Base-by-base conservation (phyloP, 2,888 invertebrate genomes). In the Vanessa cardui region DNA sequence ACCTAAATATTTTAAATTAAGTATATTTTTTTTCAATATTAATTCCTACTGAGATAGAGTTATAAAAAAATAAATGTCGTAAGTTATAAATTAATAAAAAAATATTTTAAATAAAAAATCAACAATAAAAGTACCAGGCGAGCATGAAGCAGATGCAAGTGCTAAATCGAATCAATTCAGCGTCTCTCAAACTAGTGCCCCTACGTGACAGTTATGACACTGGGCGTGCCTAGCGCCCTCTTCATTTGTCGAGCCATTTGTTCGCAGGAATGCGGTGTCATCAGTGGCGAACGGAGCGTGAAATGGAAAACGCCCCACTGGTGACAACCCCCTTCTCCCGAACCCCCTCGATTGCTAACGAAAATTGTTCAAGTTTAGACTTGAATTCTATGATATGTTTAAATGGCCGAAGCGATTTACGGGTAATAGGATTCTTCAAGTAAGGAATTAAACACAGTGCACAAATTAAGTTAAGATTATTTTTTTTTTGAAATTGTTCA, bases 221-320 rank as follows among this genome's bases (percentile, higher is more conserved):
- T 83, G 89, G 92, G 92, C 92, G 92, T 89, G 90, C 80, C 85
- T 79, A 18, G 56, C 80, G 83, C 88, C 86, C 86, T 78, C 81
- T 92, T 89, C 91, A 91, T 92, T 92, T 91, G 90, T 85, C 91
- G 92, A 90, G 82, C 92, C 92, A 92, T 92, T 92, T 92, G 90
- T 83, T 83, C 81, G 77, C 73, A 77, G 92, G 92, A 90, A 92
- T 92, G 92, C 90, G 85, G 88, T 89, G 92, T 92, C 92, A 92
- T 92, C 92, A 92, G 88, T 77, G 83, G 74, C 77, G 87, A 91
- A 85, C 88, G 88, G 88, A 90, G 87, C 92, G 92, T 92, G 90
- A 87, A 92, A 92, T 92, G 88, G 92, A 92, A 92, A 86, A 92
- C 92, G 92, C 92, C 92, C 91, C 87, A 80, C 81, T 69, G 77